Evolutionary conservation across 2,113 vertebrate species (phyloP), one percentile per base, ranked within the genome.

Genomic region (Willisornis vidua): DNA sequence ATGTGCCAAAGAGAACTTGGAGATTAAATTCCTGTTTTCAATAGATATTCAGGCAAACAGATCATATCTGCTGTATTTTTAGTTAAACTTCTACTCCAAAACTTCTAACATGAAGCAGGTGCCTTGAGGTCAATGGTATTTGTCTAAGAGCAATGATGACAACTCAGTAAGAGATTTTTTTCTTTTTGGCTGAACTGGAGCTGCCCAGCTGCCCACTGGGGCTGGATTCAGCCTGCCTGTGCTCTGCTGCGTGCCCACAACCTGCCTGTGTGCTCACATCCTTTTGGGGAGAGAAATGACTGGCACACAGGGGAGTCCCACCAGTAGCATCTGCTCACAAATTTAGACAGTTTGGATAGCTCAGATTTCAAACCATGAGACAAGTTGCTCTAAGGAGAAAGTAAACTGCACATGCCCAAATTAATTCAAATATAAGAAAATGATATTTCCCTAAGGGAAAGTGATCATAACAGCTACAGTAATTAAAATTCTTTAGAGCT

Each of bases 401-500:
- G 59, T 72, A 93, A 89, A 90, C 46, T 79, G 63, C 41, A 52
- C 16, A 83, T 51, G 31, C 62, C 33, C 28, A 87, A 79, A 89
- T 90, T 72, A 94, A 95, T 91, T 96, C 61, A 89, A 93, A 94
- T 85, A 70, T 73, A 96, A 85, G 73, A 87, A 96, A 94, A 85
- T 84, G 0, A 43, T 94, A 82, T 93, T 88, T 89, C 85, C 95
- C 86, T 85, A 52, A 80, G 79, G 89, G 51, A 90, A 85, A 66
- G 24, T 93, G 49, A 55, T 85, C 66, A 20, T 84, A 95, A 71
- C 81, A 96, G 81, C 82, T 93, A 86, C 5, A 1, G 82, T 93
- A 96, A 96, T 96, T 97, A 96, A 96, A 92, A 93, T 86, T 96
- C 66, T 91, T 94, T 78, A 89, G 72, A 94, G 73, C 72, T 75